Evolutionary conservation across 2,797 vertebrate genomes (phyloP), one percentile per base, ranked within the genome.

Genomic region (Sebastes goodei): DNA sequence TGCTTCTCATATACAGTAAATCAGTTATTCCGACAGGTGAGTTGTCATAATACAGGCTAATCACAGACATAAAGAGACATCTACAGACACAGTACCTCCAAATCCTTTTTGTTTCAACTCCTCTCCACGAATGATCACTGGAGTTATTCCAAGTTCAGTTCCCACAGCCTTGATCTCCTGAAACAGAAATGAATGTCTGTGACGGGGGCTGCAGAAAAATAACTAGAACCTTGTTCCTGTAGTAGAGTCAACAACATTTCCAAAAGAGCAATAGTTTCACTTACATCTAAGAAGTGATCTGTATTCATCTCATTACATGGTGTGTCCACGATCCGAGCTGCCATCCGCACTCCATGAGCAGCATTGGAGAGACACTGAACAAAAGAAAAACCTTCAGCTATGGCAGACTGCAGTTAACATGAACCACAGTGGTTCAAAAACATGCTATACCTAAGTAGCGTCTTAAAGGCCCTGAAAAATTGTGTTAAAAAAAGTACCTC

Each of bases 261-360:
- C 38, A 12, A 46, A 63, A 75, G 14, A 80, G 10, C 33, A 21
- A 38, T 8, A 12, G 53, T 38, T 78, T 46, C 27, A 90, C 97
- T 71, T 66, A 97, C 99, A 93, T 98, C 97, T 15, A 99, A 92
- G 91, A 99, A 99, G 83, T 88, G 92, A 73, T 99, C 97, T 0
- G 99, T 99, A 89, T 98, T 97, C 99, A 99, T 99, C 96, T 99
- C 97, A 6, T 93, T 99, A 93, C 98, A 99, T 0, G 99, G 99
- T 0, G 97, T 97, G 94, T 99, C 99, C 91, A 99, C 99, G 4
- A 99, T 99, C 10, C 98, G 97, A 71, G 99, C 99, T 0, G 98
- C 98, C 92, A 99, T 91, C 23, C 98, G 95, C 57, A 99, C 95
- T 0, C 98, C 98, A 15, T 99, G 98, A 0, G 97, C 95, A 61